Base-by-base conservation (phyloP, 2,888 invertebrate species). In the Smittia sp. region DNA sequence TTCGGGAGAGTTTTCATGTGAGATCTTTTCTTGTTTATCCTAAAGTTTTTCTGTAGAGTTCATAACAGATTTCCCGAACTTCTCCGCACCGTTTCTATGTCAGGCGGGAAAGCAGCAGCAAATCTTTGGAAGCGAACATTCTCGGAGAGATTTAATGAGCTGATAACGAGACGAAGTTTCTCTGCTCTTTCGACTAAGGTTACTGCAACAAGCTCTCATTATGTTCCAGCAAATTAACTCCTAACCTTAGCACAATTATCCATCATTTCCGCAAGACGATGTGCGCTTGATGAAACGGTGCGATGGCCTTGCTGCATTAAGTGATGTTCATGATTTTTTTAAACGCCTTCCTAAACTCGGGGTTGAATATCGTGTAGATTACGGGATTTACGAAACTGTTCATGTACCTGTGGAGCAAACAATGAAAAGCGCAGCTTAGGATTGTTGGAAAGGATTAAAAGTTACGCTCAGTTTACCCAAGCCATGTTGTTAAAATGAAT, bases 331-430 rank as follows among this genome's bases (percentile, higher is more conserved):
- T 90, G 77, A 98, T 88, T 83, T 94, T 96, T 80, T 96, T 93
- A 85, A 99, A 99, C 73, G 98, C 98, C 85, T 97, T 96, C 76
- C 98, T 87, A 85, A 98, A 99, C 82, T 99, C 98, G 0, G 95
- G 94, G 85, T 98, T 98, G 84, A 96, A 94, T 80, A 94, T 95
- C 75, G 95, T 95, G 82, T 96, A 96, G 79, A 96, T 96, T 77
- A 96, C 91, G 9, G 96, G 96, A 84, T 94, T 94, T 75, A 94
- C 91, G 81, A 94, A 94, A 78, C 93, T 93, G 84, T 96, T 98
- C 86, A 98, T 96, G 38, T 72, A 72, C 68, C 68, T 68, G 65
- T 32, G 32, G 18, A 65, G 2, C 15, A n/a, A n/a, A 11, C 7
- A 39, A 15, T 46, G 18, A 3, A 3, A 46, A 15, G 4, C 18